phyloP scores from a whole-genome alignment of 1,140 invertebrate species.

The Drosophila leontia region DNA sequence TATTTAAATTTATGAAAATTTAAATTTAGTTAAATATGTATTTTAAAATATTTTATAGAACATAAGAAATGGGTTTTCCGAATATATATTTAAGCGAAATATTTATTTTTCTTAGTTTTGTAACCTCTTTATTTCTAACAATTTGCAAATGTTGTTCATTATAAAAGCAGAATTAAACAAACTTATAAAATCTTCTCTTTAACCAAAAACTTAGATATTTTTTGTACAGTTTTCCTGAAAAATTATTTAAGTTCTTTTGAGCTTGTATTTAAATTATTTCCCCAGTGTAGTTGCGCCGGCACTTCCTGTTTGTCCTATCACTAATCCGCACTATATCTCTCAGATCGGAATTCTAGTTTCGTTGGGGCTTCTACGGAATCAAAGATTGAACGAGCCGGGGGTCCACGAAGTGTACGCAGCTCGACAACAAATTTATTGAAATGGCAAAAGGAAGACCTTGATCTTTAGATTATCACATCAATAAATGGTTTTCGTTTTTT shows the following conservation, averaged over 20 bases:
- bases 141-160: neutral
- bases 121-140: neutral
- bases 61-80: neutral
- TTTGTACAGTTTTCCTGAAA: too few species aligned
- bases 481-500: conserved; percentile 70
- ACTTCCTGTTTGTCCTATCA: conserved; percentile 52
- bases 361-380: conserved; percentile 34
- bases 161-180: neutral
- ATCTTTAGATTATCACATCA: conserved; percentile 83
- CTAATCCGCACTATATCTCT: conserved; percentile 49
- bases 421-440: conserved; percentile 64
- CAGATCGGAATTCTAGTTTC: conserved; percentile 53
- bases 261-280: neutral
- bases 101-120: neutral
- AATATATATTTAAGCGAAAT: neutral
- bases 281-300: conserved; percentile 12
- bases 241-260: neutral
- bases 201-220: neutral
- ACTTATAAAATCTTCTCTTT: neutral
- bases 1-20: neutral
- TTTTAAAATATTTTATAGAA: neutral
- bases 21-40: neutral
- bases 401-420: conserved; percentile 54
- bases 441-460: conserved; percentile 82
- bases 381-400: conserved; percentile 43